These are phyloP conservation scores for Laticauda laticaudata DNA, from an alignment of 2,113 vertebrate species.

Conservation along the genomic window DNA sequence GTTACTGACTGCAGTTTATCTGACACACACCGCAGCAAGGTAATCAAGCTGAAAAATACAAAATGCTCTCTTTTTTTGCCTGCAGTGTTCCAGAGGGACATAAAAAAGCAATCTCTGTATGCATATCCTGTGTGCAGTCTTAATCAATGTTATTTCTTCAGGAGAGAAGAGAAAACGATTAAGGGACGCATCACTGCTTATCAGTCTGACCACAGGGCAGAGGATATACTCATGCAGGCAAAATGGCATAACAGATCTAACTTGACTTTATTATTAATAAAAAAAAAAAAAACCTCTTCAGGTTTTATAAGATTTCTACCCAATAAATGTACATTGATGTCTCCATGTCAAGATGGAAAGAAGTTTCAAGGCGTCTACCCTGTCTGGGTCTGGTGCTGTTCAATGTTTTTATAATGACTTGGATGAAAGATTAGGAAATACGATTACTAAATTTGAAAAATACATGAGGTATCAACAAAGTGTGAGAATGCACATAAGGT, in stretches of 20 bases:
- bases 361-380: neutral
- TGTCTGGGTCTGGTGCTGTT: neutral
- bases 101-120: slow-evolving; percentile 20
- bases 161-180: neutral
- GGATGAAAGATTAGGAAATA: neutral
- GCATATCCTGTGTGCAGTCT: slow-evolving; percentile 27
- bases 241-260: slow-evolving; percentile 21
- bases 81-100: slow-evolving; percentile 24
- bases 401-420: neutral
- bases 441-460: neutral
- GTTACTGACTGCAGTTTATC: slow-evolving; percentile 35
- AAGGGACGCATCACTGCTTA: slow-evolving; percentile 34
- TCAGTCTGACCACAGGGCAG: slow-evolving; percentile 19
- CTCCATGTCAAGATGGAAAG: neutral
- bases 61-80: slow-evolving; percentile 36
- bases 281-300: neutral
- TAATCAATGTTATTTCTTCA: slow-evolving; percentile 34
- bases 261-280: slow-evolving; percentile 22
- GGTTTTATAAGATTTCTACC: slow-evolving; percentile 14
- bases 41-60: slow-evolving; percentile 39
- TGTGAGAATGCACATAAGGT: slow-evolving; percentile 8
- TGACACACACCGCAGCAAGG: slow-evolving; percentile 43
- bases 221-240: slow-evolving; percentile 5
- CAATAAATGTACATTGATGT: neutral
- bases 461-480: neutral